Evolutionary conservation across 2,888 invertebrate species (phyloP).

Genomic region (Orthosia gothica): DNA sequence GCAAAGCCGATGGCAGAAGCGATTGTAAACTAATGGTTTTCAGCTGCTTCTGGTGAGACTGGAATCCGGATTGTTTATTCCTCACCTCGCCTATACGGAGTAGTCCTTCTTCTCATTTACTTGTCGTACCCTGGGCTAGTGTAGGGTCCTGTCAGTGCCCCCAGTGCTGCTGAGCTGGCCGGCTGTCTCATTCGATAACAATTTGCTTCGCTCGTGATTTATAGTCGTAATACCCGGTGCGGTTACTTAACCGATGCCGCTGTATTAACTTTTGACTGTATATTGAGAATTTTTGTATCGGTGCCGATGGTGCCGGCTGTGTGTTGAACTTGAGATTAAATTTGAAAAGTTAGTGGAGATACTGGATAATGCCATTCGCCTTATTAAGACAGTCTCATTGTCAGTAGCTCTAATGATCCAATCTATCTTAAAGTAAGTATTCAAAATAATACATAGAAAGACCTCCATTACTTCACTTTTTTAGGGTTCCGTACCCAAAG

Average conservation of each 20-base stretch:
- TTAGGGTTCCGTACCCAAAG: no score
- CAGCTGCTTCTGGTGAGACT: no score
- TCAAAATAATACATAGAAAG: no score
- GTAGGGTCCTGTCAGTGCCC: constrained; percentile 41
- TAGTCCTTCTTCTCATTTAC: constrained; percentile 8
- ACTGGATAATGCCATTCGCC: no score
- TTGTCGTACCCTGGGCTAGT: constrained; percentile 12
- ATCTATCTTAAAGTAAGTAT: no score
- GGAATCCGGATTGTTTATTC: no score
- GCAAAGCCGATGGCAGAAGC: no score
- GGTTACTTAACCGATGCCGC: constrained; percentile 74
- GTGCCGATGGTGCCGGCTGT: constrained; percentile 13
- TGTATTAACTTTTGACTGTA: constrained; percentile 69
- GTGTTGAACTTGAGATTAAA: constrained; percentile 7
- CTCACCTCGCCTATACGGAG: background rate
- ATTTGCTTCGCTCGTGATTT: constrained; percentile 86
- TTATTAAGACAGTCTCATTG: no score
- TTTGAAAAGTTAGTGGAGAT: background rate
- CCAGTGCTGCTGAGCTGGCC: constrained; percentile 55
- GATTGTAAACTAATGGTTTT: no score
- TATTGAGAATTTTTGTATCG: constrained; percentile 56
- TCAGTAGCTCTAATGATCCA: no score
- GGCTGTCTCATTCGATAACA: constrained; percentile 84
- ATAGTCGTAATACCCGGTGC: constrained; percentile 77
- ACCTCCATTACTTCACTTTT: no score